A percentile compares a stretch with the other conserved stretches of the same genome.
Conservation (phyloP, 2,888 invertebrate genomes). For the Masnerella sp. region DNA sequence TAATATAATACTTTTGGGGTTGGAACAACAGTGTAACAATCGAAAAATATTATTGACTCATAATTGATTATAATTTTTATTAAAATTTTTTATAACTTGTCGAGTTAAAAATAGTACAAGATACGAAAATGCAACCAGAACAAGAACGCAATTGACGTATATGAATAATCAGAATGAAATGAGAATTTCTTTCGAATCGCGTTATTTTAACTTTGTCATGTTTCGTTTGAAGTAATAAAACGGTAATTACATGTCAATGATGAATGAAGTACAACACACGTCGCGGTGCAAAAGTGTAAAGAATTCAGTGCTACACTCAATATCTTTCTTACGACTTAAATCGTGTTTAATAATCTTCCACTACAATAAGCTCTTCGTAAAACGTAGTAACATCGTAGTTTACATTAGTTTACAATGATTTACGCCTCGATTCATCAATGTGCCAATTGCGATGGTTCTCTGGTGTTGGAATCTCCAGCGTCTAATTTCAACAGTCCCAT, state of each 20-base stretch:
- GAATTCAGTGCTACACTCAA: conserved; percentile 77
- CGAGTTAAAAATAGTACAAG: conserved; percentile 49
- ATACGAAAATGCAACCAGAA: conserved; percentile 54
- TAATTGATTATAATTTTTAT: conserved; percentile 58
- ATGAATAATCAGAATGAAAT: conserved; percentile 65
- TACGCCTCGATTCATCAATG: conserved; percentile 70
- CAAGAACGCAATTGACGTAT: conserved; percentile 46
- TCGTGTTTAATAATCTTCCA: conserved; percentile 76
- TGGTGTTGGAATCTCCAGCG: conserved; percentile 68
- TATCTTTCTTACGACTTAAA: conserved; percentile 72
- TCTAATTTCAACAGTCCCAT: conserved; percentile 31
- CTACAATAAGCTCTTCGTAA: conserved; percentile 78
- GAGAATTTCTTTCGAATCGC: conserved; percentile 71
- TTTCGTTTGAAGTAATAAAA: conserved; percentile 73
- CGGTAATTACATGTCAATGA: conserved; percentile 76
- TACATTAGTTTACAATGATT: conserved; percentile 77
- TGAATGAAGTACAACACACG: conserved; percentile 76
- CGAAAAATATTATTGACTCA: too few species aligned
- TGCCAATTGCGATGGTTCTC: conserved; percentile 73
- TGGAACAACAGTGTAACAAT: too few species aligned
- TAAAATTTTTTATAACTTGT: conserved; percentile 53
- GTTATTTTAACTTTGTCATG: not conserved
- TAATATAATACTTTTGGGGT: too few species aligned
- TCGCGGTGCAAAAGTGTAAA: conserved; percentile 78
- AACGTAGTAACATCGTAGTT: conserved; percentile 78